Percentiles rank a stretch among this genome's conserved stretches.
Evolutionary conservation across 2,888 invertebrate species (phyloP).

Genomic region (Temnothorax unifasciatus): DNA sequence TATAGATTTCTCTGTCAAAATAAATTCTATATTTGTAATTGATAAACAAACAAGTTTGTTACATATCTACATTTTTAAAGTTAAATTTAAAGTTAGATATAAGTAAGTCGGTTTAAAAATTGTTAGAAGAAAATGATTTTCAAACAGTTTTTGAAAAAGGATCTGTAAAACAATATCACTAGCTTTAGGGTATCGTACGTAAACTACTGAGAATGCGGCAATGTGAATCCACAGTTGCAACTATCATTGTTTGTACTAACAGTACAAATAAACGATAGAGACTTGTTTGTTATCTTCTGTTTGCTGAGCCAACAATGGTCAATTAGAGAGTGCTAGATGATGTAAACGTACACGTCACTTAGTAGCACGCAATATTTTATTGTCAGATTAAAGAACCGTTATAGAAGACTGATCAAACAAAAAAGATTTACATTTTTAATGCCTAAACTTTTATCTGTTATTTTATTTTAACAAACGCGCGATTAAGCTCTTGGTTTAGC

Average conservation of each 20-base stretch:
- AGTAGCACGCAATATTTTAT: conserved; percentile 3
- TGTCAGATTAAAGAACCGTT: not conserved
- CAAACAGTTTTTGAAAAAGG: not conserved
- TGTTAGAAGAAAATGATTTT: not conserved
- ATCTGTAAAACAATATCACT: conserved; percentile 2
- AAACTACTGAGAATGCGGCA: conserved; percentile 8
- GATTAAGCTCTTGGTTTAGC: not conserved
- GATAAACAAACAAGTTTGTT: not conserved
- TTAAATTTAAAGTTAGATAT: not conserved
- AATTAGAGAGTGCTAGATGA: conserved; percentile 31
- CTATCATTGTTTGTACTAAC: not conserved
- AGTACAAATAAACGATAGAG: conserved; percentile 35
- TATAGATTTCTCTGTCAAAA: not conserved
- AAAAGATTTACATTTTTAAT: conserved; percentile 4
- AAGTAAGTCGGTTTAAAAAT: not conserved
- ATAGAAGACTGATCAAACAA: not conserved
- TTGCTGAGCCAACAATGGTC: conserved; percentile 23
- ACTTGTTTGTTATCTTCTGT: conserved; percentile 36
- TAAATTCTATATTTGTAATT: not conserved
- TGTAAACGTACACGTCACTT: not conserved
- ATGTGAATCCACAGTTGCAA: not conserved
- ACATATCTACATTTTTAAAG: not conserved
- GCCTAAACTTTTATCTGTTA: not conserved
- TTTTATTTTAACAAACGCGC: not conserved
- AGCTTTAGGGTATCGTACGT: not conserved